A percentile compares a stretch with the other conserved stretches of the same genome.
phyloP scores from a whole-genome alignment of 1,140 invertebrate species.

The Sinonovacula constricta region DNA sequence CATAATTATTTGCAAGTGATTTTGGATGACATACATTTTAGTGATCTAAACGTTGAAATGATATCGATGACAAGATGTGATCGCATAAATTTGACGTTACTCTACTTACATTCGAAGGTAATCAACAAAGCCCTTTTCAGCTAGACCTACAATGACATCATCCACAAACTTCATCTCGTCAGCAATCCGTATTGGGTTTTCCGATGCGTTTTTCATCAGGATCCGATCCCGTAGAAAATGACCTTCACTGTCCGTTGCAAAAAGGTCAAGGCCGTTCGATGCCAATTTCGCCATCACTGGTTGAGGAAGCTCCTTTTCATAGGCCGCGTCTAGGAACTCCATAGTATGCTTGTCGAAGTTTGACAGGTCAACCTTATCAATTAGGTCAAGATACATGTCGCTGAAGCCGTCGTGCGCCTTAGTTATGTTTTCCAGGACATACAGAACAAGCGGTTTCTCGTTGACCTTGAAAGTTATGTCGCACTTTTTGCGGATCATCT shows the following conservation, averaged over 20 bases:
- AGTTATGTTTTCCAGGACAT: slow-evolving; percentile 21
- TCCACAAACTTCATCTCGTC: slow-evolving; percentile 21
- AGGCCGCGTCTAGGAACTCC: slow-evolving; percentile 18
- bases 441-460: slow-evolving; percentile 13
- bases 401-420: not conserved
- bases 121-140: slow-evolving; percentile 17
- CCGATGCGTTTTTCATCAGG: slow-evolving; percentile 9
- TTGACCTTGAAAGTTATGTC: not conserved
- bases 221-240: slow-evolving; percentile 41
- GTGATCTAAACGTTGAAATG: too few species aligned
- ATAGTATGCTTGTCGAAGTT: not conserved
- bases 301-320: slow-evolving; percentile 26
- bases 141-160: slow-evolving; percentile 25
- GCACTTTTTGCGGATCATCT: slow-evolving; percentile 16
- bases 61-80: too few species aligned
- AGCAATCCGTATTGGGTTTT: not conserved
- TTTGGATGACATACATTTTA: too few species aligned
- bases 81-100: too few species aligned
- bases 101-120: slow-evolving; percentile 7
- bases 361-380: slow-evolving; percentile 20
- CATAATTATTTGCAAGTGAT: too few species aligned
- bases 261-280: slow-evolving; percentile 31
- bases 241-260: slow-evolving; percentile 17
- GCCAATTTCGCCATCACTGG: slow-evolving; percentile 14
- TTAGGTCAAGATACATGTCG: not conserved